Conservation (phyloP, 1,140 invertebrate species). For the Ceratosolen fusciceps region DNA sequence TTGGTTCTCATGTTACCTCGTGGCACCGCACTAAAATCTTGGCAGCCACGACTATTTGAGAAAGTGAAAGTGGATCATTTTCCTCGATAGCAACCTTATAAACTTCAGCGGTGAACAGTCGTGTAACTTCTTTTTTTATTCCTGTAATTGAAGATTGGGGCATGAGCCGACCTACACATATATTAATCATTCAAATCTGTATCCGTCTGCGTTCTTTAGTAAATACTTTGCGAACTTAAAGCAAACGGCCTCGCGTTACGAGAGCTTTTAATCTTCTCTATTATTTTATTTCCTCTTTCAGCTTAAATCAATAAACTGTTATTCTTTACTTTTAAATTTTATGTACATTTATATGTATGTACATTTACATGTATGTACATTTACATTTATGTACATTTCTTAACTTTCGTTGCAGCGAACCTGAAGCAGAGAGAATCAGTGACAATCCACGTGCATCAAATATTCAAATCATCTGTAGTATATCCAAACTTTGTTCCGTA, state of each 20-base stretch:
- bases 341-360: too few species aligned
- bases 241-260: background rate
- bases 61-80: slow-evolving; percentile 27
- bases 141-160: background rate
- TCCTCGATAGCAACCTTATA: background rate
- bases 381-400: too few species aligned
- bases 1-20: slow-evolving; percentile 25
- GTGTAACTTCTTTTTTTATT: background rate
- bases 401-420: too few species aligned
- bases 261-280: background rate
- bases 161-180: background rate
- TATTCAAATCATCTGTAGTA: too few species aligned
- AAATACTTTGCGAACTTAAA: background rate
- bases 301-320: too few species aligned
- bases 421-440: too few species aligned
- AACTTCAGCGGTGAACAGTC: background rate
- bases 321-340: too few species aligned
- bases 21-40: background rate
- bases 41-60: background rate
- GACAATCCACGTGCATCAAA: too few species aligned
- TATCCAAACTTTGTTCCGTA: too few species aligned
- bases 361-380: too few species aligned
- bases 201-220: background rate
- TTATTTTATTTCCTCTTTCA: too few species aligned
- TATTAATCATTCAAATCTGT: background rate